phyloP scores from a whole-genome alignment of 1,140 invertebrate genomes.

The Drosophila simulans region DNA sequence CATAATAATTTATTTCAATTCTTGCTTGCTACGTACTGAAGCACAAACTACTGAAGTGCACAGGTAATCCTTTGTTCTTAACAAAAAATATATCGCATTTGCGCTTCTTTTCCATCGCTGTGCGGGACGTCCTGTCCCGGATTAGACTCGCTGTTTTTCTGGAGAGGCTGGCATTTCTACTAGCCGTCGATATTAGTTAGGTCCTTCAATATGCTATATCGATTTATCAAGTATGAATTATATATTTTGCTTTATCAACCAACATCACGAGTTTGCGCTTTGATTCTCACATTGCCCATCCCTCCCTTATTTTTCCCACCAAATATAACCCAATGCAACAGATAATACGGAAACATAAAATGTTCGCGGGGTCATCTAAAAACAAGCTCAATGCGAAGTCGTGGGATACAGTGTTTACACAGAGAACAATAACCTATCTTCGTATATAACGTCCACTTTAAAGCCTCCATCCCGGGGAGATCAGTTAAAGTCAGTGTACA shows the following conservation, averaged over 20 bases:
- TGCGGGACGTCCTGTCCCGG: slow-evolving; percentile 11
- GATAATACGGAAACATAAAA: slow-evolving; percentile 35
- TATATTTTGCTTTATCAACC: slow-evolving; percentile 63
- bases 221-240: slow-evolving; percentile 40
- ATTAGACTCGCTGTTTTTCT: slow-evolving; percentile 18
- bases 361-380: slow-evolving; percentile 38
- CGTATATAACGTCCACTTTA: slow-evolving; percentile 4
- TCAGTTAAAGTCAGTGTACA: slow-evolving; percentile 71
- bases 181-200: slow-evolving; percentile 46
- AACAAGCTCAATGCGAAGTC: slow-evolving; percentile 60
- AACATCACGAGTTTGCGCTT: slow-evolving; percentile 79
- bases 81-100: slow-evolving; percentile 58
- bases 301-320: slow-evolving; percentile 1
- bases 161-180: slow-evolving; percentile 33
- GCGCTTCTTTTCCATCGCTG: slow-evolving; percentile 11
- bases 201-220: slow-evolving; percentile 63
- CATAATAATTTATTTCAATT: slow-evolving; percentile 62
- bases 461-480: slow-evolving; percentile 20
- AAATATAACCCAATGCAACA: slow-evolving; percentile 36
- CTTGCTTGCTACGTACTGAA: slow-evolving; percentile 58
- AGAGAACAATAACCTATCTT: slow-evolving; percentile 40
- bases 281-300: slow-evolving; percentile 54
- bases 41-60: slow-evolving; percentile 70
- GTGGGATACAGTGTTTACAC: slow-evolving; percentile 47
- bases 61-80: slow-evolving; percentile 59